These are phyloP conservation scores for Drosophila sordidapex DNA, from an alignment of 2,888 invertebrate genomes.

Conservation along the genomic window DNA sequence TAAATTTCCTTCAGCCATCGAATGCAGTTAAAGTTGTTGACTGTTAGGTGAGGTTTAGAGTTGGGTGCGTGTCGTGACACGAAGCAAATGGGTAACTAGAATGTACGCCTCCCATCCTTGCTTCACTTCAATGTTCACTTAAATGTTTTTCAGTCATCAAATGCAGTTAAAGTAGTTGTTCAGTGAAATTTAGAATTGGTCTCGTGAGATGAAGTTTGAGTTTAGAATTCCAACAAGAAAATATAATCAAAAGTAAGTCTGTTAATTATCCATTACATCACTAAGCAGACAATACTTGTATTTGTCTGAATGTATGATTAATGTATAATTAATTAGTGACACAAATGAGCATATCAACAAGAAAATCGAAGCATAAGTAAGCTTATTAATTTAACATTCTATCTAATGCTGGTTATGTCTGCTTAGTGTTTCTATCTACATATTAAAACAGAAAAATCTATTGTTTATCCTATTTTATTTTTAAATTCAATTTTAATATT, in stretches of 20 bases:
- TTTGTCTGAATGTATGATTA: not conserved
- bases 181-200: too few species aligned
- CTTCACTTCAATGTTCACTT: not conserved
- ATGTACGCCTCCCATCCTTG: not conserved
- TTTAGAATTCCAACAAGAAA: not conserved
- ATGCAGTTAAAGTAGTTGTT: too few species aligned
- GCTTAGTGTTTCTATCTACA: not conserved
- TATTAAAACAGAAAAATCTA: not conserved
- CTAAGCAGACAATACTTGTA: not conserved
- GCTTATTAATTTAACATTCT: not conserved
- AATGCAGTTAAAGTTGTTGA: conserved; percentile 45
- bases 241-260: not conserved
- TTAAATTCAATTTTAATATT: not conserved
- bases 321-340: not conserved
- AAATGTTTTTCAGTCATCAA: too few species aligned
- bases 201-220: not conserved
- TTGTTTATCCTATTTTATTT: rapidly evolving
- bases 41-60: not conserved
- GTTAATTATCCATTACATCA: not conserved
- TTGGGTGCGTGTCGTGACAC: conserved; percentile 20
- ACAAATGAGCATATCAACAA: not conserved
- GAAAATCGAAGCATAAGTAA: not conserved
- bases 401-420: not conserved
- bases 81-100: not conserved
- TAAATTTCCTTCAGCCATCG: conserved; percentile 58